Conservation (phyloP, 1,140 invertebrate genomes). For the Schlechtendalia chinensis region DNA sequence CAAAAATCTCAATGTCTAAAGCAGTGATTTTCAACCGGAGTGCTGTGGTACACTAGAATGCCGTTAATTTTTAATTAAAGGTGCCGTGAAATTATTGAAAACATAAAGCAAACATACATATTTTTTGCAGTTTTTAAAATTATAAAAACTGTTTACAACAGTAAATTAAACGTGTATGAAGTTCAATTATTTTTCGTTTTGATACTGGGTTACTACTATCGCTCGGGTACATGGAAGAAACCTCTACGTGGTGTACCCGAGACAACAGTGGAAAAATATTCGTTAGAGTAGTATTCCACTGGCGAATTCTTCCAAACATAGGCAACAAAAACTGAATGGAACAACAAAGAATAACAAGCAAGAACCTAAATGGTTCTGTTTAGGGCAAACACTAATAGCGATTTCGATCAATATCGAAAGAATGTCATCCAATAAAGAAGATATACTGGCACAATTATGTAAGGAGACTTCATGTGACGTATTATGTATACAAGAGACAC, state of each 20-base stretch:
- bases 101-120: too few relatives aligned
- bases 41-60: too few relatives aligned
- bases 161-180: too few relatives aligned
- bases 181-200: too few relatives aligned
- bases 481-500: too few relatives aligned
- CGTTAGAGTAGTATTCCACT: background rate
- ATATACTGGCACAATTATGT: slow-evolving; percentile 32
- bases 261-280: background rate
- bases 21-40: too few relatives aligned
- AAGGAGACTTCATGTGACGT: background rate
- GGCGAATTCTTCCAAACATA: background rate
- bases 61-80: too few relatives aligned
- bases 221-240: background rate
- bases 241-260: background rate
- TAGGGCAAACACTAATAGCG: background rate
- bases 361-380: background rate
- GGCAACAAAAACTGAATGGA: background rate
- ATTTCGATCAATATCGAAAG: slow-evolving; percentile 36
- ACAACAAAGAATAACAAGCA: background rate
- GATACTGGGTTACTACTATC: too few relatives aligned
- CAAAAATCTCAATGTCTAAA: too few relatives aligned
- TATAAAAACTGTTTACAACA: too few relatives aligned
- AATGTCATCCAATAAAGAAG: slow-evolving; percentile 31
- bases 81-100: too few relatives aligned
- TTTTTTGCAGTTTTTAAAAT: too few relatives aligned